Conservation (phyloP, 2,888 invertebrate genomes). For the Anarsia innoxiella region DNA sequence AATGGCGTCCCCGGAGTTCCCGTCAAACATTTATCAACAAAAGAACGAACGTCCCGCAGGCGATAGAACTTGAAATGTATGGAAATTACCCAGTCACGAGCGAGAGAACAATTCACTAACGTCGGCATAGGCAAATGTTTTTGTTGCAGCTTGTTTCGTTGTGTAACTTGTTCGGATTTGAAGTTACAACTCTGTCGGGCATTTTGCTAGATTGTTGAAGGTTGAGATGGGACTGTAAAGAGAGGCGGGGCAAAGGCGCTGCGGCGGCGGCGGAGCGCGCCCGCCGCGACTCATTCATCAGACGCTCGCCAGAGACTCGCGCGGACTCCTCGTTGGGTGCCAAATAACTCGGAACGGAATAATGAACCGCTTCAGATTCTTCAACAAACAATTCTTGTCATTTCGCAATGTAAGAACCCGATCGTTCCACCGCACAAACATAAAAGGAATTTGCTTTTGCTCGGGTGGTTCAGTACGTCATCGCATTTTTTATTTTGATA, state of each 20-base stretch:
- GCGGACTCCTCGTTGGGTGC: slow-evolving; percentile 48
- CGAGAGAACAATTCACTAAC: slow-evolving; percentile 75
- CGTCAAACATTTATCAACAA: slow-evolving; percentile 76
- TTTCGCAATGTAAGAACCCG: slow-evolving; percentile 37
- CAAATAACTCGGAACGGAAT: slow-evolving; percentile 58
- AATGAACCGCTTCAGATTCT: slow-evolving; percentile 55
- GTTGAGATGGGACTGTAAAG: slow-evolving; percentile 27
- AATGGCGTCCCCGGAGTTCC: slow-evolving; percentile 75
- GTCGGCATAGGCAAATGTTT: slow-evolving; percentile 72
- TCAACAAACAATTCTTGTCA: slow-evolving; percentile 50
- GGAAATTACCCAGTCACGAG: slow-evolving; percentile 75
- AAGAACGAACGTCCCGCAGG: slow-evolving; percentile 76
- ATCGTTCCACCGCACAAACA: slow-evolving; percentile 45
- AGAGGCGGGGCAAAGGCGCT: slow-evolving; percentile 31
- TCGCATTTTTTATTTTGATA: no score
- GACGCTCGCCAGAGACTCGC: slow-evolving; percentile 37
- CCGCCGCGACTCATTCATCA: slow-evolving; percentile 46
- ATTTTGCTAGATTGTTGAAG: slow-evolving; percentile 27
- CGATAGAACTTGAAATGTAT: slow-evolving; percentile 76
- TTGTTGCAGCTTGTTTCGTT: slow-evolving; percentile 70
- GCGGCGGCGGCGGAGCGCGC: slow-evolving; percentile 30
- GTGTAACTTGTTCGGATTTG: slow-evolving; percentile 54
- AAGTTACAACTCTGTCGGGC: slow-evolving; percentile 39
- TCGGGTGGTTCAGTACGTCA: slow-evolving; percentile 20
- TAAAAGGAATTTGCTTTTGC: slow-evolving; percentile 29